These are phyloP conservation scores for Pangasius mekongensis DNA, from an alignment of 2,797 vertebrate species.

Conservation along the genomic window DNA sequence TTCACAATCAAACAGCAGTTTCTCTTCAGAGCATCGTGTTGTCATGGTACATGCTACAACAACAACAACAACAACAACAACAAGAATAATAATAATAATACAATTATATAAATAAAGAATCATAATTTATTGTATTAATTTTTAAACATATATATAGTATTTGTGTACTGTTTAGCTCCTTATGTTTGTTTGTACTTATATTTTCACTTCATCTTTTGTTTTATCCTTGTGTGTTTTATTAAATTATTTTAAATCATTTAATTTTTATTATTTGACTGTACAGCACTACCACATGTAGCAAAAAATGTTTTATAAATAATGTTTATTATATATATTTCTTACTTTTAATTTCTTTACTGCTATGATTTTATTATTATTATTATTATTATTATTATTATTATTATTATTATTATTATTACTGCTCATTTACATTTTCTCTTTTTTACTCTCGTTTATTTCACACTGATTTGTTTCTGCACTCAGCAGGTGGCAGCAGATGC, in stretches of 20 bases:
- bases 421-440: not conserved
- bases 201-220: not conserved
- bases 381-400: not conserved
- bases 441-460: not conserved
- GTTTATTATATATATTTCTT: not conserved
- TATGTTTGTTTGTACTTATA: not conserved
- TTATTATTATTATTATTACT: not conserved
- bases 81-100: too few species aligned
- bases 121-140: too few species aligned
- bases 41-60: too few species aligned
- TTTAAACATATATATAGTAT: not conserved
- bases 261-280: not conserved
- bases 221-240: not conserved
- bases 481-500: slow-evolving; percentile 56
- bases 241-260: not conserved
- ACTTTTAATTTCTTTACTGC: not conserved
- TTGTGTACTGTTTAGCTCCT: not conserved
- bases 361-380: not conserved
- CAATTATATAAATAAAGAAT: too few species aligned
- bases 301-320: not conserved
- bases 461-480: slow-evolving; percentile 9
- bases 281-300: not conserved
- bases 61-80: too few species aligned
- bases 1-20: too few species aligned
- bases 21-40: too few species aligned